These are phyloP conservation scores for Drosophila algonquin DNA, from an alignment of 2,888 invertebrate species.

Conservation along the genomic window DNA sequence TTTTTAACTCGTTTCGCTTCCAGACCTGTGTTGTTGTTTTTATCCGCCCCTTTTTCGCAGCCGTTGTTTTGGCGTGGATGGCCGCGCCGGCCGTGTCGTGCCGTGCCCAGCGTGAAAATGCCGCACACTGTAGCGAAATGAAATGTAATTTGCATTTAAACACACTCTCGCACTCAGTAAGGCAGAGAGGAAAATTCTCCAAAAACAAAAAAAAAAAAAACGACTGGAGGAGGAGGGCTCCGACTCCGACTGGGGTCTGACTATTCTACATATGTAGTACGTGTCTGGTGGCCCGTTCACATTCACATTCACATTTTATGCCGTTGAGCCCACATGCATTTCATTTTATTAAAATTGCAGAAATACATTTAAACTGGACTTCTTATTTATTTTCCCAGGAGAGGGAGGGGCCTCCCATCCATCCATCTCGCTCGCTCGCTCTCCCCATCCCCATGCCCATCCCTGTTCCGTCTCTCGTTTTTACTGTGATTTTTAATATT, in stretches of 20 bases:
- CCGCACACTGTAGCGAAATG: slow-evolving; percentile 72
- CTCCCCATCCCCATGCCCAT: slow-evolving; percentile 3
- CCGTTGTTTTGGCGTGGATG: slow-evolving; percentile 32
- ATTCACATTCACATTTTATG: slow-evolving; percentile 52
- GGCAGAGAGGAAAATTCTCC: slow-evolving; percentile 18
- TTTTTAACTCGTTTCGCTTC: slow-evolving; percentile 74
- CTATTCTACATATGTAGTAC: slow-evolving; percentile 31
- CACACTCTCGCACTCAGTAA: slow-evolving; percentile 47
- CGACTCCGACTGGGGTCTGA: slow-evolving; percentile 3
- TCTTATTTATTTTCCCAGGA: slow-evolving; percentile 30
- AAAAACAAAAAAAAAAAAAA: slow-evolving; percentile 16
- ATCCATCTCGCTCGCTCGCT: not conserved
- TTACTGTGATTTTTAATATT: slow-evolving; percentile 40
- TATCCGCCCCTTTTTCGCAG: slow-evolving; percentile 9
- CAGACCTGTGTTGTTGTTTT: slow-evolving; percentile 50
- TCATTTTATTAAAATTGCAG: slow-evolving; percentile 78
- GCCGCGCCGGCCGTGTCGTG: slow-evolving; percentile 43
- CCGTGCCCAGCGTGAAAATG: slow-evolving; percentile 63
- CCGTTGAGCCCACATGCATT: slow-evolving; percentile 66
- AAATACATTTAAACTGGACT: slow-evolving; percentile 67
- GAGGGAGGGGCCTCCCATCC: not conserved
- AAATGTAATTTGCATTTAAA: slow-evolving; percentile 77
- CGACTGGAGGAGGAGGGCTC: not conserved
- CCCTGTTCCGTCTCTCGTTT: slow-evolving; percentile 5
- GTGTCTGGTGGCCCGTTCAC: slow-evolving; percentile 63